A percentile compares a stretch with the other conserved stretches of the same genome.
phyloP scores from a whole-genome alignment of 2,797 vertebrate genomes.

The Sphenopsis melanotis region DNA sequence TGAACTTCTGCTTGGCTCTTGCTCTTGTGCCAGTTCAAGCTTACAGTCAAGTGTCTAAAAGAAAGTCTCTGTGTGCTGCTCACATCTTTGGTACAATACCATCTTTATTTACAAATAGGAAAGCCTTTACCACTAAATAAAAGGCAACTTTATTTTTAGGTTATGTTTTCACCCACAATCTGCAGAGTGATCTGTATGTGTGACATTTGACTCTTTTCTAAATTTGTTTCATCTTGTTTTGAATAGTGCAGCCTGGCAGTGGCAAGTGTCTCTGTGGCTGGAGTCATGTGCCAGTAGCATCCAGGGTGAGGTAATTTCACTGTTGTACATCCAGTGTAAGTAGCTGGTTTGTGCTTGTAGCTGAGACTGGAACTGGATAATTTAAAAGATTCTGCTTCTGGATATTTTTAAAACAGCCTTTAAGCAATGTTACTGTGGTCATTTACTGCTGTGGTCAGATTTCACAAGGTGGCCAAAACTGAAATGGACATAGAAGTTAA shows the following conservation, averaged over 20 bases:
- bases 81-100: not conserved
- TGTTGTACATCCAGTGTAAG: not conserved
- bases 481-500: not conserved
- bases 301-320: not conserved
- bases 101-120: conserved; percentile 4
- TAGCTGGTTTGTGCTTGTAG: not conserved
- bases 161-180: not conserved
- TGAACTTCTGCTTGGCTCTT: not conserved
- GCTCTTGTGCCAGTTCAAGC: not conserved
- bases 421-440: not conserved
- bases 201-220: conserved; percentile 12
- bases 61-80: not conserved
- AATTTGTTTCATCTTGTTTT: not conserved
- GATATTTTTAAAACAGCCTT: not conserved
- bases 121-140: not conserved
- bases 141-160: conserved; percentile 44
- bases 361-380: not conserved
- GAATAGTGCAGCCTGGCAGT: not conserved
- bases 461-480: not conserved
- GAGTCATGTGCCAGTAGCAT: not conserved
- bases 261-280: not conserved
- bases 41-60: not conserved
- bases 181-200: not conserved
- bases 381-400: not conserved
- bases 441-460: not conserved